A percentile compares a stretch with the other conserved stretches of the same genome.
These are phyloP conservation scores for Diaprepes abbreviatus DNA, from an alignment of 2,888 invertebrate genomes.

Conservation along the genomic window DNA sequence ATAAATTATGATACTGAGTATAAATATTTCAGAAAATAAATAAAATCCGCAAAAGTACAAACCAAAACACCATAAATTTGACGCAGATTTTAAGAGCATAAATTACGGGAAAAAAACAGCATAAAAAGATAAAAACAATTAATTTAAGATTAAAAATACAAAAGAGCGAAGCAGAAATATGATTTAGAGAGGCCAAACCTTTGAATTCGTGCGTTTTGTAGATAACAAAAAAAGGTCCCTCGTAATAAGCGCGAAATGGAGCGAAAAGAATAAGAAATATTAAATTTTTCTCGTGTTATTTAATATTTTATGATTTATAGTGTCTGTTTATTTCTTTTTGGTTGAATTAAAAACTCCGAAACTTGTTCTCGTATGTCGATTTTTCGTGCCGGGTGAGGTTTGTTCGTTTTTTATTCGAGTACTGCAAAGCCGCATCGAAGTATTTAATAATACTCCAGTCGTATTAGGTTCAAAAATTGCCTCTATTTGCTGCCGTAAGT, in stretches of 20 bases:
- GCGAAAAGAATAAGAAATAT: conserved; percentile 11
- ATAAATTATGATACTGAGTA: no score
- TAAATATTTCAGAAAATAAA: no score
- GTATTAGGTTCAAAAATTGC: no score
- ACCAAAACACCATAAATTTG: conserved; percentile 4
- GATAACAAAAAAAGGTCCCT: conserved; percentile 24
- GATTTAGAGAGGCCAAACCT: conserved; percentile 29
- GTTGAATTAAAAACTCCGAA: no score
- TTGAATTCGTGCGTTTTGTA: conserved; percentile 19
- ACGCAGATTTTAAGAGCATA: conserved; percentile 1
- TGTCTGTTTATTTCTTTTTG: no score
- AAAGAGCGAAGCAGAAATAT: conserved; percentile 26
- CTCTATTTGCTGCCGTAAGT: no score
- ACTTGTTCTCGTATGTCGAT: no score
- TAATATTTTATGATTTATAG: not conserved
- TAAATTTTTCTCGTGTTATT: not conserved
- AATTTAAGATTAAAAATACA: conserved; percentile 41
- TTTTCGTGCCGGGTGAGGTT: no score
- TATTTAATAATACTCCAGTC: no score
- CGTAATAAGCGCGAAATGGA: not conserved
- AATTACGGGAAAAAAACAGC: conserved; percentile 16
- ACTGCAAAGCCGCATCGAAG: no score
- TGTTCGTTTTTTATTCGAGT: no score
- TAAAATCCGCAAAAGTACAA: not conserved
- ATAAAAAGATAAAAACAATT: conserved; percentile 38